Evolutionary conservation across 35 echinoderm and acorn worm species (phyloP).

Genomic region (Hemicentrotus pulcherrimus): DNA sequence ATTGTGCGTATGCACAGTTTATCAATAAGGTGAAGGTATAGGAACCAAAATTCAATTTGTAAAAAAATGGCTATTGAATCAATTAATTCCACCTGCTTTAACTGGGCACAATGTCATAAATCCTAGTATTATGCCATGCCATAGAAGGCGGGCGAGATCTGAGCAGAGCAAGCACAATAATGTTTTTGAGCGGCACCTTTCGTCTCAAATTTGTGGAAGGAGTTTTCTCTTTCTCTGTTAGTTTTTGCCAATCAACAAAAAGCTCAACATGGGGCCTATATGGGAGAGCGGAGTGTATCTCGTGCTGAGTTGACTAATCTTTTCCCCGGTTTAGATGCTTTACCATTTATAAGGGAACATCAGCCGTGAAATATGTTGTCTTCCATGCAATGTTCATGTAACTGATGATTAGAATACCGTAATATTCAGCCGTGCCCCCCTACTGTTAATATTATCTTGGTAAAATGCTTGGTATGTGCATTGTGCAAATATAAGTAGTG

Average conservation of each 20-base stretch:
- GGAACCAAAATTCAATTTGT: neutral
- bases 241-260: neutral
- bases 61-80: slow-evolving; percentile 14
- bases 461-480: neutral
- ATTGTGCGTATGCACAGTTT: neutral
- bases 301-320: neutral
- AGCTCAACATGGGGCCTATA: slow-evolving; percentile 9
- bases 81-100: slow-evolving; percentile 37
- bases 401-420: neutral
- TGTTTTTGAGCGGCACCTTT: slow-evolving; percentile 28
- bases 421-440: neutral
- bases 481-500: no score
- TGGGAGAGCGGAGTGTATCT: neutral
- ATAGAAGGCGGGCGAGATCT: slow-evolving; percentile 21
- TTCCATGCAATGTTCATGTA: neutral
- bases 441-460: neutral
- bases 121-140: neutral
- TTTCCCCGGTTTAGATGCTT: neutral
- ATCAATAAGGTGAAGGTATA: neutral
- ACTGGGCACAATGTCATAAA: slow-evolving; percentile 15
- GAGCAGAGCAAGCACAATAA: neutral
- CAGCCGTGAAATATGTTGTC: slow-evolving; percentile 10
- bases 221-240: neutral
- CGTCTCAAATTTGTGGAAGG: slow-evolving; percentile 19
- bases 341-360: neutral